Percentiles rank a stretch among this genome's conserved stretches.
These are phyloP conservation scores for Molossus alvarezi DNA, from an alignment of 2,797 vertebrate genomes.

Conservation along the genomic window DNA sequence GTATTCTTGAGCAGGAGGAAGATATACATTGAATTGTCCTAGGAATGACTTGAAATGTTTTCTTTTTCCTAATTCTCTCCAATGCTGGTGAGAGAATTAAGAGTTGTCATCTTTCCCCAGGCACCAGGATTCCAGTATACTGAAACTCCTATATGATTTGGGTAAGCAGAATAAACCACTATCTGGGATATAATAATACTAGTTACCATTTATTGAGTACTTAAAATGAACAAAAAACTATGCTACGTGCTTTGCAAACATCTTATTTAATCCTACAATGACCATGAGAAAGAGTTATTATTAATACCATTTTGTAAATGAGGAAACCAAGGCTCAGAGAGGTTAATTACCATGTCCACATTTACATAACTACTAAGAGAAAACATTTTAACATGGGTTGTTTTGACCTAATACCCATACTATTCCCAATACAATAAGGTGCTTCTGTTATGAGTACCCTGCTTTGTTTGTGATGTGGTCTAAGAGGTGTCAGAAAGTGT, in stretches of 20 bases:
- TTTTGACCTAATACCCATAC: background rate
- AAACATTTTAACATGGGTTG: background rate
- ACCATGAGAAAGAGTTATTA: background rate
- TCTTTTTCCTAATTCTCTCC: background rate
- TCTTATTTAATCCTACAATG: background rate
- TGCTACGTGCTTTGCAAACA: background rate
- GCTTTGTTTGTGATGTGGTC: background rate
- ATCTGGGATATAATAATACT: background rate
- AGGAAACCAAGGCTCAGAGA: background rate
- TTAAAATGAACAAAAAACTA: background rate
- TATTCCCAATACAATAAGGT: background rate
- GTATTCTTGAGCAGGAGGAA: slow-evolving; percentile 8
- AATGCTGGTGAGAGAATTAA: background rate
- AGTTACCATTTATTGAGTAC: background rate
- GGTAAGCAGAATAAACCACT: background rate
- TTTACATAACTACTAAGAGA: background rate
- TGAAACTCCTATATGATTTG: slow-evolving; percentile 2
- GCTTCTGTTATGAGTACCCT: background rate
- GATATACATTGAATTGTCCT: background rate
- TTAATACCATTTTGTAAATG: background rate
- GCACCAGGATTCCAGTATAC: background rate
- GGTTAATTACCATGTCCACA: background rate
- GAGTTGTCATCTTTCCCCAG: background rate
- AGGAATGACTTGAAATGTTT: background rate
- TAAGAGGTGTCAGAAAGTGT: background rate